These are phyloP conservation scores for Chloropsis hardwickii DNA, from an alignment of 2,113 vertebrate genomes.

Conservation along the genomic window DNA sequence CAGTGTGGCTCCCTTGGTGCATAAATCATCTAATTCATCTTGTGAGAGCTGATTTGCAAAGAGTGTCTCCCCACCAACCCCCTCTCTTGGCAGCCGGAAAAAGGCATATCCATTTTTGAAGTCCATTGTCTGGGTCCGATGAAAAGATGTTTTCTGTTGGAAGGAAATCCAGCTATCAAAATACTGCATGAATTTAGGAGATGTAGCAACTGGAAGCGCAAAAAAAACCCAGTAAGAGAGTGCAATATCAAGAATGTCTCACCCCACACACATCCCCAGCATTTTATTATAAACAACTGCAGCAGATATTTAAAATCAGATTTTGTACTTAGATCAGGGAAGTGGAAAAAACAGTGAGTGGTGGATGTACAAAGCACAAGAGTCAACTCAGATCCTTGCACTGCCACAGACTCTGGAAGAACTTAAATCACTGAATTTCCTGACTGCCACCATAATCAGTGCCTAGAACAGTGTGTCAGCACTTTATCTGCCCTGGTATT, in stretches of 20 bases:
- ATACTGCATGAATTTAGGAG: background rate
- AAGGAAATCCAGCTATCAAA: slow-evolving; percentile 27
- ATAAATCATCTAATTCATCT: slow-evolving; percentile 74
- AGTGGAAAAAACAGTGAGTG: background rate
- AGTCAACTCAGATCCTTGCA: background rate
- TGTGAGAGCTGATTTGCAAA: slow-evolving; percentile 77
- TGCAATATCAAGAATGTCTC: background rate
- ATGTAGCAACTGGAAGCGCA: background rate
- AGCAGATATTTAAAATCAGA: background rate
- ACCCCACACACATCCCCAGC: background rate
- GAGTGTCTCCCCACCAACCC: slow-evolving; percentile 78
- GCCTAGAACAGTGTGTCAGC: background rate
- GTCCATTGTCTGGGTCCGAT: slow-evolving; percentile 83
- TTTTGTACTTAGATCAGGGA: background rate
- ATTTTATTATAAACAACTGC: background rate
- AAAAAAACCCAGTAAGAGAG: background rate
- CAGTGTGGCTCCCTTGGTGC: slow-evolving; percentile 51
- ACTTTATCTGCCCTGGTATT: background rate
- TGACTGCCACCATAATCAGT: background rate
- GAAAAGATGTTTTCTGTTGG: slow-evolving; percentile 85
- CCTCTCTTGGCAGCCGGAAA: slow-evolving; percentile 73
- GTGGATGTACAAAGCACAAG: background rate
- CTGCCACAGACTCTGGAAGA: background rate
- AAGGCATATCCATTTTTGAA: slow-evolving; percentile 85
- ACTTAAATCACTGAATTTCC: background rate